Evolutionary conservation across 2,888 invertebrate species (phyloP).

Genomic region (Ramazzottius varieornatus): DNA sequence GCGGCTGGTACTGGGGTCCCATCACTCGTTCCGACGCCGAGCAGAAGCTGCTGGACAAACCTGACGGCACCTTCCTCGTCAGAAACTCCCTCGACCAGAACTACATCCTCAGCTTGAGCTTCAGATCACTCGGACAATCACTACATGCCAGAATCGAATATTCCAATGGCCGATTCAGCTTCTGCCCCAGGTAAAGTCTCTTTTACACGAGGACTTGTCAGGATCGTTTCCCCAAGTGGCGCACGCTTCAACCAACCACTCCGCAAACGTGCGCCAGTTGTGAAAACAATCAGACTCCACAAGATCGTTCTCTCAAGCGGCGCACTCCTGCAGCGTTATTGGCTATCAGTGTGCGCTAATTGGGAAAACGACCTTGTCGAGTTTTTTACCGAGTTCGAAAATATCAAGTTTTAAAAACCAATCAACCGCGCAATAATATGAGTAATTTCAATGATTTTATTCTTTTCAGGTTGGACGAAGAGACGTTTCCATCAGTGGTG

Average conservation of each 20-base stretch:
- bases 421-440: too few relatives aligned
- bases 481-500: constrained; percentile 34
- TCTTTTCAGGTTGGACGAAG: constrained; percentile 29
- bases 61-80: constrained; percentile 48
- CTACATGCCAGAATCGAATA: constrained; percentile 47
- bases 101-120: constrained; percentile 43
- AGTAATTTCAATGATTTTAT: too few relatives aligned
- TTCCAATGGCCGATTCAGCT: constrained; percentile 35
- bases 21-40: constrained; percentile 44
- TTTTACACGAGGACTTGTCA: constrained; percentile 3
- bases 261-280: constrained; percentile 7
- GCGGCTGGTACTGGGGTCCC: constrained; percentile 58
- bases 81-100: constrained; percentile 45
- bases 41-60: constrained; percentile 36
- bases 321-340: too few relatives aligned
- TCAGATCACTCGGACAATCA: constrained; percentile 37
- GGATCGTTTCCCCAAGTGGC: too few relatives aligned
- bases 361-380: too few relatives aligned
- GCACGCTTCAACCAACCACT: too few relatives aligned
- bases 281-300: too few relatives aligned
- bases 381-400: too few relatives aligned
- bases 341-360: too few relatives aligned
- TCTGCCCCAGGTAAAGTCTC: too few relatives aligned
- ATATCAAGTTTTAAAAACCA: too few relatives aligned
- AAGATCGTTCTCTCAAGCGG: too few relatives aligned